Conservation (phyloP, 2,888 invertebrate genomes). For the Eumerus sabulonum region DNA sequence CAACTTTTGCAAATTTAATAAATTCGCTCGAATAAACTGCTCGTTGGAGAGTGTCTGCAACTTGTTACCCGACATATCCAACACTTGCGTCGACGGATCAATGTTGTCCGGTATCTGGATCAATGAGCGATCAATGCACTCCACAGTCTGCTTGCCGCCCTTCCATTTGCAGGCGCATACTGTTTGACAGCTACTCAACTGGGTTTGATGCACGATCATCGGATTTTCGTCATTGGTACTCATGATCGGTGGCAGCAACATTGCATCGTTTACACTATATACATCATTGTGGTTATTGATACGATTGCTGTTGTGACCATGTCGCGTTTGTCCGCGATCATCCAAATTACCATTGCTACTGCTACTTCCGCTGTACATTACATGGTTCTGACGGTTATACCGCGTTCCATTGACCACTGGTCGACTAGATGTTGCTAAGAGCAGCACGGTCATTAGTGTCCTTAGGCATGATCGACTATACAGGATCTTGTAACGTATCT, state of each 20-base stretch:
- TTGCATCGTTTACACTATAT: constrained; percentile 62
- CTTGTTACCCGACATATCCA: constrained; percentile 93
- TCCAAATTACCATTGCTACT: constrained; percentile 44
- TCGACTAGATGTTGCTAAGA: constrained; percentile 41
- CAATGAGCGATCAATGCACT: constrained; percentile 90
- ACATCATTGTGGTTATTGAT: constrained; percentile 60
- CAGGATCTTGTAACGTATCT: constrained; percentile 64
- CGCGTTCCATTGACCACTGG: constrained; percentile 66
- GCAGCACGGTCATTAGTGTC: constrained; percentile 39
- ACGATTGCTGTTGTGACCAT: constrained; percentile 53
- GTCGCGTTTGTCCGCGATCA: constrained; percentile 50
- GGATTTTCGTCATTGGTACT: constrained; percentile 67
- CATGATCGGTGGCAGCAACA: constrained; percentile 58
- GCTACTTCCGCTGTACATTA: constrained; percentile 70
- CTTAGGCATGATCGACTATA: constrained; percentile 34
- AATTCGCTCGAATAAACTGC: constrained; percentile 88
- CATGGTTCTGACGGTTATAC: constrained; percentile 71
- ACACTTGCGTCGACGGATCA: constrained; percentile 93
- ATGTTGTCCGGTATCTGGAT: constrained; percentile 92
- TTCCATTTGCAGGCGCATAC: constrained; percentile 96
- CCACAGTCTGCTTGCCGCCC: constrained; percentile 94
- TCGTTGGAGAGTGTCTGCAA: constrained; percentile 90
- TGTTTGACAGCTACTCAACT: constrained; percentile 80
- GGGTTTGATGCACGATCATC: constrained; percentile 72
- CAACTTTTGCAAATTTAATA: constrained; percentile 92